Percentiles rank a stretch among this genome's conserved stretches.
Conservation (phyloP, 2,113 vertebrate genomes). For the Paraplagusia blochii region DNA sequence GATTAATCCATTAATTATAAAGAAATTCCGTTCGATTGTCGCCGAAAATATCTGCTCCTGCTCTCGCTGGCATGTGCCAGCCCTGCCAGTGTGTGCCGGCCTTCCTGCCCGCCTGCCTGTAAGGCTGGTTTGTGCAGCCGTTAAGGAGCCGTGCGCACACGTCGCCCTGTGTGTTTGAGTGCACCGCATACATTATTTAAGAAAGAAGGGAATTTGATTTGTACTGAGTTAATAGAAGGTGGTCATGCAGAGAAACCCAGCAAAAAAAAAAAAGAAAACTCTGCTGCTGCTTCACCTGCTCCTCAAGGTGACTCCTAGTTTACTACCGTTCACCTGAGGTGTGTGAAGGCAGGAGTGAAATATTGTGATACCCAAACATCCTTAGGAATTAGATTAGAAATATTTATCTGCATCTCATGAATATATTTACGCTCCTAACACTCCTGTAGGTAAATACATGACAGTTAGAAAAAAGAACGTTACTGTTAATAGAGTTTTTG, state of each 20-base stretch:
- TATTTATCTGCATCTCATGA: too few relatives aligned
- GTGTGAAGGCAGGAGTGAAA: conserved; percentile 13
- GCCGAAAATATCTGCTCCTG: conserved; percentile 14
- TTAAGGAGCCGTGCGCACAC: background rate
- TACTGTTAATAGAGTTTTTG: too few relatives aligned
- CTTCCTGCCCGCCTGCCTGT: background rate
- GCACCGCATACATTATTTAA: conserved; percentile 39
- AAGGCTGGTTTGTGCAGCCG: background rate
- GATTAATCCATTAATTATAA: conserved; percentile 68
- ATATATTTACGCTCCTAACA: too few relatives aligned
- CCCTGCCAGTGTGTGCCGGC: background rate
- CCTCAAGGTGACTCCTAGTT: conserved; percentile 63
- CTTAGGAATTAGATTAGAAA: too few relatives aligned
- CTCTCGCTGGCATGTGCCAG: background rate
- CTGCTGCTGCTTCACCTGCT: conserved; percentile 22
- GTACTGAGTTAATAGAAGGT: conserved; percentile 50
- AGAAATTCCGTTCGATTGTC: conserved; percentile 54
- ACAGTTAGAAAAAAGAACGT: too few relatives aligned
- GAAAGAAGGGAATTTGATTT: conserved; percentile 36
- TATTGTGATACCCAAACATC: too few relatives aligned
- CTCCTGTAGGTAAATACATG: too few relatives aligned
- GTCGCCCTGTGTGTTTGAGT: background rate
- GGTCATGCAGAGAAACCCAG: conserved; percentile 41
- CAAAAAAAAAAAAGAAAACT: conserved; percentile 28
- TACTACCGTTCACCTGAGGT: conserved; percentile 34